Base-by-base conservation (phyloP, 2,888 invertebrate species). In the Ophion slaviceki region DNA sequence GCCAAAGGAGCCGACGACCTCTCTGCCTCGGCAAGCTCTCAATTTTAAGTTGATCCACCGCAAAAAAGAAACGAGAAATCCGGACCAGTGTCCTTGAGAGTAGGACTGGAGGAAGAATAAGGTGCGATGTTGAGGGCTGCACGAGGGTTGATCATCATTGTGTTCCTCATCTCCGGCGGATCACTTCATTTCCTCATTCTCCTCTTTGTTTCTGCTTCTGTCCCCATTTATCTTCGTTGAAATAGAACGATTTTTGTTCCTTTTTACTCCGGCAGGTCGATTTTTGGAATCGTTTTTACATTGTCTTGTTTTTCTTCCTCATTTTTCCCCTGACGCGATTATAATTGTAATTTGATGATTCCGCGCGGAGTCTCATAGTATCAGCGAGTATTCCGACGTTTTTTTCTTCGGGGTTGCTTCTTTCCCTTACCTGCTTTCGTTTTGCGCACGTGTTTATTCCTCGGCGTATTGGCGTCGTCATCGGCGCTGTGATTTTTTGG, bases 121-220 rank as follows among this genome's bases (percentile, higher is more conserved):
- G 40, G 7, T 47, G 11, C 14, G 47, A 11, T 14, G 11, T 47
- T 4, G 14, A 14, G 47, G 14, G 11, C 14, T 47, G 3, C 47
- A 47, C 4, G 47, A 47, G 3, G 4, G 14, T 47, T 10, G 47
- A 40, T 57, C 14, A 57, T 64, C n/a, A 64, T 24, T 28, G 5
- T 64, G 6, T 64, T 64, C 28, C n/a, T 64, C 28, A 45, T 47
- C 14, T 32, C 36, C 14, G 6, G 24, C 7, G 0, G 17, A 57
- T 57, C 57, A n/a, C n/a, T 57, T 57, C 11, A 4, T 57, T n/a
- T 57, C n/a, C 14, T 6, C 14, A 17, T 36, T 24, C 17, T 45
- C 68, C 62, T 72, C 20, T 59, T 59, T 17, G 6, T 57, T 79
- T 77, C 66, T 85, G 85, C 24, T 84, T 84, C 78, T 83, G 87